Evolutionary conservation across 1,140 invertebrate genomes (phyloP).

Genomic region (Leucophenga varia): DNA sequence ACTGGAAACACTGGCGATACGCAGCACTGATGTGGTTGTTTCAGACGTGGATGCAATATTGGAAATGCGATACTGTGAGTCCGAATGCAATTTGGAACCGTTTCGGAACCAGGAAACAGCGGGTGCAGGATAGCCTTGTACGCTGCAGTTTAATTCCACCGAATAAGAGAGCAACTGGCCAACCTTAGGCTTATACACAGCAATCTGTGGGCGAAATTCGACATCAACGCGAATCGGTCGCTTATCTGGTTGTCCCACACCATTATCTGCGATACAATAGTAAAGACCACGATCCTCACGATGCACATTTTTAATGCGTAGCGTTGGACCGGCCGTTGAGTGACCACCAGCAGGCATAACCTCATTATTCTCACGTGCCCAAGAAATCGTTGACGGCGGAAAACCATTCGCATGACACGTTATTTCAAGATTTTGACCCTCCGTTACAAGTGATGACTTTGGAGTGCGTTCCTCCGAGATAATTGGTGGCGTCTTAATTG

Average conservation of each 20-base stretch:
- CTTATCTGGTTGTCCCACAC: conserved; percentile 69
- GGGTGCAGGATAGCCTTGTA: conserved; percentile 76
- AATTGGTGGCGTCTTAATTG: conserved; percentile 70
- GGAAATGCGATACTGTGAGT: conserved; percentile 73
- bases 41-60: conserved; percentile 74
- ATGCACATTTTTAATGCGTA: conserved; percentile 65
- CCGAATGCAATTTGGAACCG: conserved; percentile 65
- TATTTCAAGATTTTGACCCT: conserved; percentile 65
- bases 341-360: conserved; percentile 74
- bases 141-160: conserved; percentile 75
- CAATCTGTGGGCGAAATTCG: conserved; percentile 73
- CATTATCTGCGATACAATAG: conserved; percentile 82
- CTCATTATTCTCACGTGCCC: conserved; percentile 77
- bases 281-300: conserved; percentile 80
- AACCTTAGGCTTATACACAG: conserved; percentile 65
- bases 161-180: conserved; percentile 77
- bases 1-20: conserved; percentile 74
- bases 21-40: conserved; percentile 71
- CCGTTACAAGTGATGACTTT: conserved; percentile 67
- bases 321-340: conserved; percentile 67
- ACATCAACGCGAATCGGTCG: conserved; percentile 75
- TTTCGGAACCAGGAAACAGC: conserved; percentile 73
- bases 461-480: conserved; percentile 77
- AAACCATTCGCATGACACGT: conserved; percentile 74
- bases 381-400: conserved; percentile 70